Conservation (phyloP, 2,113 vertebrate genomes). For the Probosciger aterrimus region DNA sequence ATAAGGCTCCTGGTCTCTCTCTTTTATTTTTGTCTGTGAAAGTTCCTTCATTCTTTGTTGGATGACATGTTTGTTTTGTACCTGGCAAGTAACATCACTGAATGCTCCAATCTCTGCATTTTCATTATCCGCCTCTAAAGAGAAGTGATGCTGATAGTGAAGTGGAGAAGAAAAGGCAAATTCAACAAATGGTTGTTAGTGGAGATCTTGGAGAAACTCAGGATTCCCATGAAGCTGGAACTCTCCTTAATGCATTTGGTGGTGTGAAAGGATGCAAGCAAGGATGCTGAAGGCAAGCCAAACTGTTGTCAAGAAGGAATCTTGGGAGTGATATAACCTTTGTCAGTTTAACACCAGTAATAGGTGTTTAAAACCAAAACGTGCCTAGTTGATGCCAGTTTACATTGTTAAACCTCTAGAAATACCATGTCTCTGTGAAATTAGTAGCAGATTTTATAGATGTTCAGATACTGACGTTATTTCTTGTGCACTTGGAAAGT, state of each 20-base stretch:
- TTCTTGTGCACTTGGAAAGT: neutral
- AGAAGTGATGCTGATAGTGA: neutral
- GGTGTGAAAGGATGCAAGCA: neutral
- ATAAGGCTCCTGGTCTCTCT: neutral
- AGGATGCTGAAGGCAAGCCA: neutral
- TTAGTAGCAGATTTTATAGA: neutral
- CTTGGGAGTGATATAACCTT: neutral
- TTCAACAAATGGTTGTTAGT: neutral
- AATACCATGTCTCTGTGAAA: neutral
- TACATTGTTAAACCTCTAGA: neutral
- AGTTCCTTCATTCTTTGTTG: neutral
- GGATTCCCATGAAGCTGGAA: neutral
- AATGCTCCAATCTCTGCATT: neutral
- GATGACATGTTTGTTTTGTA: neutral
- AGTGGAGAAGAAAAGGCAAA: neutral
- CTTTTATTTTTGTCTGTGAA: neutral
- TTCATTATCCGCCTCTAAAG: neutral
- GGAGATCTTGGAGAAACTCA: neutral
- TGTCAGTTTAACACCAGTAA: neutral
- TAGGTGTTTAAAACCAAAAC: neutral
- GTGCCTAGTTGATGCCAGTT: neutral
- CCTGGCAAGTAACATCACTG: neutral
- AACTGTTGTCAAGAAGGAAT: neutral
- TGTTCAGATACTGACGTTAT: neutral
- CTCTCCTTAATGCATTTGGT: neutral